Percentiles rank a stretch among this genome's conserved stretches.
phyloP scores from a whole-genome alignment of 2,888 invertebrate species.

The Drosophila leonis region DNA sequence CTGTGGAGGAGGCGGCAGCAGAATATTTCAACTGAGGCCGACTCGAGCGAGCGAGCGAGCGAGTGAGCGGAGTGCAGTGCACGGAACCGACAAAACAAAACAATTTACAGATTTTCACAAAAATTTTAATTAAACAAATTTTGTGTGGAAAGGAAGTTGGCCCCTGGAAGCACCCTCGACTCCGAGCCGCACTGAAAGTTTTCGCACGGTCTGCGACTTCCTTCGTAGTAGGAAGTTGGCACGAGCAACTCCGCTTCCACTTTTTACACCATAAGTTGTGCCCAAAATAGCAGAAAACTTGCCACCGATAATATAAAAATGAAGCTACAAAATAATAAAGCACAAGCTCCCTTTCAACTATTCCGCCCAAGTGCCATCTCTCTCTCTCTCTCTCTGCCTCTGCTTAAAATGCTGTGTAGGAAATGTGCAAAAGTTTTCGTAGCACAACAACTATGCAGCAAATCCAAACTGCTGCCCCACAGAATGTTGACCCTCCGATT shows the following conservation, averaged over 20 bases:
- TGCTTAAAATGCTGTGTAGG: conserved; percentile 37
- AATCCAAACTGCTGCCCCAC: conserved; percentile 5
- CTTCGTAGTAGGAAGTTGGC: conserved; percentile 73
- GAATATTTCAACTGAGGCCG: conserved; percentile 15
- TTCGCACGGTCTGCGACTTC: conserved; percentile 76
- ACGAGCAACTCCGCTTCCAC: conserved; percentile 64
- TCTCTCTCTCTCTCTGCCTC: background rate
- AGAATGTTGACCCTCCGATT: conserved; percentile 34
- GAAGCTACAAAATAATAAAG: conserved; percentile 62
- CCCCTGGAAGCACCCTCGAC: background rate
- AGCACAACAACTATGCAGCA: conserved; percentile 59
- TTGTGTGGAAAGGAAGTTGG: conserved; percentile 75
- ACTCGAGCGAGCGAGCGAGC: conserved; percentile 13
- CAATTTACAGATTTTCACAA: conserved; percentile 80
- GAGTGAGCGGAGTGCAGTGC: no score
- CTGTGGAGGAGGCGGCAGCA: conserved; percentile 11
- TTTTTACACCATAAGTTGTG: conserved; percentile 79
- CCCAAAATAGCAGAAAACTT: conserved; percentile 77
- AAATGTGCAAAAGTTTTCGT: conserved; percentile 71
- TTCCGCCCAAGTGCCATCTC: background rate
- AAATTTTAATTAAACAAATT: conserved; percentile 81
- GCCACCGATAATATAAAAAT: conserved; percentile 70
- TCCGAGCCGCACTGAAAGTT: conserved; percentile 45
- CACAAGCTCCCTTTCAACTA: conserved; percentile 23
- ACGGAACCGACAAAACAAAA: conserved; percentile 61